Evolutionary conservation across 2,113 vertebrate genomes (phyloP).

Genomic region (Apus apus): DNA sequence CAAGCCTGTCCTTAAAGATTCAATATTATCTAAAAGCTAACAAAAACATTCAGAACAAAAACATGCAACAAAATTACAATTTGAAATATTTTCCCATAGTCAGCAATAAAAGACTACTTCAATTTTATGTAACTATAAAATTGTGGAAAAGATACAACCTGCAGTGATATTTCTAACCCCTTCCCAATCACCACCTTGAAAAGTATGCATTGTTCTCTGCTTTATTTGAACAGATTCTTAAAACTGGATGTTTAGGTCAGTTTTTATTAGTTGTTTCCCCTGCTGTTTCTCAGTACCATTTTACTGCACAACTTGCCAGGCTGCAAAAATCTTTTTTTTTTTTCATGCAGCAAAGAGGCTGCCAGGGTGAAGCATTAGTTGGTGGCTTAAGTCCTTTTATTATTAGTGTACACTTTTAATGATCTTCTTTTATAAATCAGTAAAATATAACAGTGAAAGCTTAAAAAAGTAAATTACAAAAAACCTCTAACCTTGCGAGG

Average conservation of each 20-base stretch:
- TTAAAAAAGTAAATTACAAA: background rate
- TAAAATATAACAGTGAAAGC: background rate
- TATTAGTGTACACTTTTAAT: background rate
- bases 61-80: background rate
- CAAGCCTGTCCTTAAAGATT: background rate
- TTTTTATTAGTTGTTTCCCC: conserved; percentile 2
- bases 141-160: background rate
- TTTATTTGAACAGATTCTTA: background rate
- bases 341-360: background rate
- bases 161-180: background rate
- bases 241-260: background rate
- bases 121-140: conserved; percentile 8
- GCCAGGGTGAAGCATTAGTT: background rate
- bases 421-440: background rate
- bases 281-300: background rate
- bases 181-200: background rate
- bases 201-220: background rate
- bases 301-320: background rate
- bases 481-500: background rate
- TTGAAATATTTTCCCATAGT: background rate
- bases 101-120: background rate
- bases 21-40: conserved; percentile 14
- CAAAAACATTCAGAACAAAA: conserved; percentile 8
- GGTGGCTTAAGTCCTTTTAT: background rate
- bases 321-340: background rate